Evolutionary conservation across 2,113 vertebrate genomes (phyloP), one percentile per base, ranked within the genome.

Genomic region (Bombycilla garrulus): DNA sequence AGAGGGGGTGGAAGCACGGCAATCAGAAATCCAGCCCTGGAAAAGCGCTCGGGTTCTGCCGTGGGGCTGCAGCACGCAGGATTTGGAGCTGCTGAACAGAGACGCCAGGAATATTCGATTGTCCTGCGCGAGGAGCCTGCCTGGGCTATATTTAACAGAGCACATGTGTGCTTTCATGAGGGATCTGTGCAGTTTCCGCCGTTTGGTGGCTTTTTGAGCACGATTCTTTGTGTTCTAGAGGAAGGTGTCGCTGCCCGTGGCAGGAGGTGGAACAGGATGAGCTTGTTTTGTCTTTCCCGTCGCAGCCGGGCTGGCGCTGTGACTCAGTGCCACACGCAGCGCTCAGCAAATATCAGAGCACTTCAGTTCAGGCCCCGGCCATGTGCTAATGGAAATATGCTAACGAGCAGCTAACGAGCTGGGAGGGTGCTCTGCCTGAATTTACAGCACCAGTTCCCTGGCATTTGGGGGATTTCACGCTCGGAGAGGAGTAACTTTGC

Each of bases 21-120:
- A 80, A 56, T 31, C 61, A 24, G 31, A 18, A 14, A 2, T 3
- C 76, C 56, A 31, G 8, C 0, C 48, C 1, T n/a, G 48, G 57
- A 36, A n/a, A 69, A 31, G 42, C 76, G 9, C 3, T 25, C 13
- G 42, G 42, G 4, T 67, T 65, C 35, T 10, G 67, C 56, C 64
- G 2, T 0, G 31, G 67, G 0, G 12, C 38, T 44, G 54, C 0
- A 0, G 64, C 51, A 28, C 51, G 80, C 57, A 76, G 69, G 1
- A 17, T 79, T 67, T 56, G 9, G 5, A 12, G 85, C 17, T 25
- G 58, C 79, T 62, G 1, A 53, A 45, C 67, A 31, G 66, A 58
- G 54, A 18, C 38, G 3, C 42, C 3, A 0, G 3, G 47, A 58
- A 12, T 48, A 19, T 62, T 73, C 70, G 1, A 33, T 80, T 84